Evolutionary conservation across 2,797 vertebrate species (phyloP).

Genomic region (Echeneis naucrates): DNA sequence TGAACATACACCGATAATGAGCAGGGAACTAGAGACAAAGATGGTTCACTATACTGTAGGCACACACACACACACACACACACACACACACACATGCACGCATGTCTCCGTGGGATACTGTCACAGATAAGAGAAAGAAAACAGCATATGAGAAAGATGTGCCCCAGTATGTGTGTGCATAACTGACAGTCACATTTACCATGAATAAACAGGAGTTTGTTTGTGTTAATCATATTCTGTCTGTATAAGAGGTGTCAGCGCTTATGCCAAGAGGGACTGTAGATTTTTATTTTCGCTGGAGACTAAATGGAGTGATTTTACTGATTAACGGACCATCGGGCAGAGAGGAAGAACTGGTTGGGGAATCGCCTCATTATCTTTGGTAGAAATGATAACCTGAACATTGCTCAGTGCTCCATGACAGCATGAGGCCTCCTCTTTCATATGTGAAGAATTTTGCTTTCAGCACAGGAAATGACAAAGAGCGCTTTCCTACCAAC

Average conservation of each 20-base stretch:
- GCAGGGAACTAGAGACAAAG: slow-evolving; percentile 68
- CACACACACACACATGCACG: slow-evolving; percentile 4
- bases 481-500: slow-evolving; percentile 7
- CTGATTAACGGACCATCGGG: slow-evolving; percentile 36
- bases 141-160: slow-evolving; percentile 35
- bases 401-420: slow-evolving; percentile 1
- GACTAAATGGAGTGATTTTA: slow-evolving; percentile 21
- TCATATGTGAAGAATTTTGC: slow-evolving; percentile 5
- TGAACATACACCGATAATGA: slow-evolving; percentile 80
- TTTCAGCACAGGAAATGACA: slow-evolving; percentile 16
- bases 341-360: slow-evolving; percentile 10
- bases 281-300: slow-evolving; percentile 13
- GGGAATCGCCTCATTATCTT: slow-evolving; percentile 30
- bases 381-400: slow-evolving; percentile 13
- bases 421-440: slow-evolving; percentile 1
- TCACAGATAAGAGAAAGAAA: slow-evolving; percentile 42
- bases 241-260: slow-evolving; percentile 2
- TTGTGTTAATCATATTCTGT: slow-evolving; percentile 27
- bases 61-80: slow-evolving; percentile 26
- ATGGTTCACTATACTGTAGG: slow-evolving; percentile 44
- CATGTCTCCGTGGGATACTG: slow-evolving; percentile 50
- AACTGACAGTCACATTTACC: slow-evolving; percentile 37
- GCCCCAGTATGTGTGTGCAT: slow-evolving; percentile 25
- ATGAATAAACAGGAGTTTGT: slow-evolving; percentile 40
- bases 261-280: background rate